Evolutionary conservation across 2,113 vertebrate species (phyloP).

Genomic region (Stigmatopora argus): DNA sequence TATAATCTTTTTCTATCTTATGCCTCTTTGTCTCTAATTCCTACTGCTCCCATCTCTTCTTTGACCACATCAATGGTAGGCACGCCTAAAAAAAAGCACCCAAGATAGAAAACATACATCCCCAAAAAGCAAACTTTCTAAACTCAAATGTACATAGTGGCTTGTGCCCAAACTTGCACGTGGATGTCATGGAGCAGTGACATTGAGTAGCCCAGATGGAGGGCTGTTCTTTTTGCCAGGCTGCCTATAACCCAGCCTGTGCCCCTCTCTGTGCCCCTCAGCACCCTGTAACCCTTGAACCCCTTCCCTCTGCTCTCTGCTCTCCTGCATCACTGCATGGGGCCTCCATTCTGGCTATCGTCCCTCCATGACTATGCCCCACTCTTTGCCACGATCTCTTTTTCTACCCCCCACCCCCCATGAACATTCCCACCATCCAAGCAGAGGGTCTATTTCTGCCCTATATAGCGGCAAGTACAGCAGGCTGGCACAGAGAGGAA

Average conservation of each 20-base stretch:
- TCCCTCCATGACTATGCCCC: constrained; percentile 21
- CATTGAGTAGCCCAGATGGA: constrained; percentile 36
- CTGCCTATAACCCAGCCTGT: constrained; percentile 34
- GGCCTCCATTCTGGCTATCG: constrained; percentile 54
- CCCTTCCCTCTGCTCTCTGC: constrained; percentile 35
- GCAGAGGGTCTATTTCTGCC: constrained; percentile 58
- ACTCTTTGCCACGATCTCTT: neutral
- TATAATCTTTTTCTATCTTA: too few relatives aligned
- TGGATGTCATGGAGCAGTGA: constrained; percentile 6
- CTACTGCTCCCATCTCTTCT: too few relatives aligned
- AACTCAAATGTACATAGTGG: neutral
- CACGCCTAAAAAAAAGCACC: too few relatives aligned
- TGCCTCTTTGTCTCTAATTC: too few relatives aligned
- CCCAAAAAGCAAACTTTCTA: neutral
- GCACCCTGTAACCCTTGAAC: constrained; percentile 38
- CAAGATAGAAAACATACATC: neutral
- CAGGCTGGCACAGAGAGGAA: constrained; percentile 59
- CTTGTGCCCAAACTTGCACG: neutral
- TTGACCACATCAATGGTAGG: neutral
- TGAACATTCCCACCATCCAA: constrained; percentile 35
- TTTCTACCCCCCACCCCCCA: neutral
- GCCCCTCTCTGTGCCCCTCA: constrained; percentile 43
- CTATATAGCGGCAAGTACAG: constrained; percentile 68
- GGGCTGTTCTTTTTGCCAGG: constrained; percentile 59
- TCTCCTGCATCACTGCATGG: constrained; percentile 53